phyloP scores from a whole-genome alignment of 2,113 vertebrate genomes.

The Ophthalmolycus amberensis region DNA sequence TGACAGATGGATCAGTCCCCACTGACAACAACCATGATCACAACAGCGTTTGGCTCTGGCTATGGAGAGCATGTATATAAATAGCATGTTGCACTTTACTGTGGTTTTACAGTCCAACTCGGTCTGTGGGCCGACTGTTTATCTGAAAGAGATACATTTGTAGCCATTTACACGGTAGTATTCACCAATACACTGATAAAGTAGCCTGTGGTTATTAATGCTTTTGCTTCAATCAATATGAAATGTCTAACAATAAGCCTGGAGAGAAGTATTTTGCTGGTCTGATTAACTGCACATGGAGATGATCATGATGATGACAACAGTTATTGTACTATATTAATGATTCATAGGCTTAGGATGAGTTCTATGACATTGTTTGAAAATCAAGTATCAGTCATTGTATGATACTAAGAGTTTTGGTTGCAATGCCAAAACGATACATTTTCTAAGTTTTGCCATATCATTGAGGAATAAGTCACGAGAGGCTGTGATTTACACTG shows the following conservation, averaged over 20 bases:
- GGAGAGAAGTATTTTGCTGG: background rate
- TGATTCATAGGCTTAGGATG: background rate
- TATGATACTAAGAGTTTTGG: background rate
- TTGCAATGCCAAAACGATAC: background rate
- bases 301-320: background rate
- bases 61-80: constrained; percentile 9
- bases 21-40: constrained; percentile 11
- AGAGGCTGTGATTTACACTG: background rate
- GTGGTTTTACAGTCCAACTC: background rate
- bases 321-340: background rate
- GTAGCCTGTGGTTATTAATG: background rate
- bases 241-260: background rate
- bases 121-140: background rate
- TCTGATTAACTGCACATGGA: background rate
- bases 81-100: background rate
- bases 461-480: background rate
- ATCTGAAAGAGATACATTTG: background rate
- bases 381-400: background rate
- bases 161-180: background rate
- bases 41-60: constrained; percentile 31
- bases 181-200: background rate
- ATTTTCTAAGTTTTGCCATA: background rate
- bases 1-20: constrained; percentile 49
- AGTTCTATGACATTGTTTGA: background rate
- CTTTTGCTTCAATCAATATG: background rate